Percentiles rank a stretch among this genome's conserved stretches.
Evolutionary conservation across 1,140 invertebrate species (phyloP).

Genomic region (Drosophila insularis): DNA sequence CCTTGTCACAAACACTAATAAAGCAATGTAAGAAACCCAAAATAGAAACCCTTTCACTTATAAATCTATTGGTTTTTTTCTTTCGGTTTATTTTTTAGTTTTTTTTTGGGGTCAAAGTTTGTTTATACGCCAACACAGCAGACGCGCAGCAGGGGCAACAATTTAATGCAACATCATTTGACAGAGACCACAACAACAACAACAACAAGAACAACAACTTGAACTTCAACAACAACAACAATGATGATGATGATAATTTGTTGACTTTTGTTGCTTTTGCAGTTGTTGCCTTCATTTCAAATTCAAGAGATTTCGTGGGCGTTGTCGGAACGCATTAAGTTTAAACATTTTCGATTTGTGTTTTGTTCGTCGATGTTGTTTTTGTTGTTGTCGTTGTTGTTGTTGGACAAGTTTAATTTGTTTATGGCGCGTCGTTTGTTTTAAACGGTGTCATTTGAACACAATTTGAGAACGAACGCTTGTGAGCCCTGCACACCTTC

Average conservation of each 20-base stretch:
- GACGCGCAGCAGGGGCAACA: conserved; percentile 55
- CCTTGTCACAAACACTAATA: conserved; percentile 3
- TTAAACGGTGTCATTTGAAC: conserved; percentile 65
- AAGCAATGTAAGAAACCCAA: background rate
- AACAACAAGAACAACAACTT: conserved; percentile 1
- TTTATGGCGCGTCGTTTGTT: conserved; percentile 66
- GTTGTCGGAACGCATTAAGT: conserved; percentile 67
- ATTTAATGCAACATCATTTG: conserved; percentile 77
- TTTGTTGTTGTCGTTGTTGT: conserved; percentile 9
- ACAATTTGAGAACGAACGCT: conserved; percentile 21
- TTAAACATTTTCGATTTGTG: conserved; percentile 30
- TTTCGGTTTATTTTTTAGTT: conserved; percentile 15
- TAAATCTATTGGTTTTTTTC: conserved; percentile 53
- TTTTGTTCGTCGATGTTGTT: conserved; percentile 9
- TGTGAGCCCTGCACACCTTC: conserved; percentile 15
- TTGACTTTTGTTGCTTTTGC: conserved; percentile 39
- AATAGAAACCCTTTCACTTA: conserved; percentile 63
- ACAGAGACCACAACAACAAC: conserved; percentile 43
- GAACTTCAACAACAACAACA: conserved; percentile 36
- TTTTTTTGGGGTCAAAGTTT: conserved; percentile 71
- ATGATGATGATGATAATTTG: conserved; percentile 38
- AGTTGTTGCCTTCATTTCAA: conserved; percentile 72
- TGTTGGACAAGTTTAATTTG: conserved; percentile 64
- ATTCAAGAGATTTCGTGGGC: conserved; percentile 50
- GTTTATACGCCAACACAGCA: conserved; percentile 55